phyloP scores from a whole-genome alignment of 2,888 invertebrate species.

The Fragum whitleyi region DNA sequence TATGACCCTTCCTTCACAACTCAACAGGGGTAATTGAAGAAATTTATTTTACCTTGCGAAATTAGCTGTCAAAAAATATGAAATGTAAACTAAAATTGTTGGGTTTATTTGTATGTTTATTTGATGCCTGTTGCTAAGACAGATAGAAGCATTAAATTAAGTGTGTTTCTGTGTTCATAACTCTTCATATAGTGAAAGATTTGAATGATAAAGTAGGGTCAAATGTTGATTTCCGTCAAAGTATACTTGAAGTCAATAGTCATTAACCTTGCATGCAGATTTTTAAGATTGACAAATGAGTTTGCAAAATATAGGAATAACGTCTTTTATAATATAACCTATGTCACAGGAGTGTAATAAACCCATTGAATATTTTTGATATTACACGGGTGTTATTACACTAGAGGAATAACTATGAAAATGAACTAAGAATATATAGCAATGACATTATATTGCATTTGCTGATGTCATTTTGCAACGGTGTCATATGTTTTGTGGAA shows the following conservation, averaged over 20 bases:
- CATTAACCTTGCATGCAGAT: neutral
- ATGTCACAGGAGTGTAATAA: no score
- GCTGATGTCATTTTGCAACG: no score
- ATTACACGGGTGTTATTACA: no score
- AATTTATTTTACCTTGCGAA: conserved; percentile 17
- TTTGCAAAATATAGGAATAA: neutral
- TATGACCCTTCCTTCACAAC: neutral
- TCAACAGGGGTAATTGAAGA: conserved; percentile 6
- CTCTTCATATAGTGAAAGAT: neutral
- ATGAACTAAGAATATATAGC: no score
- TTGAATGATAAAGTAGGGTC: neutral
- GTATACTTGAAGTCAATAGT: neutral
- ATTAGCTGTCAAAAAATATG: conserved; percentile 23
- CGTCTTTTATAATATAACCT: no score
- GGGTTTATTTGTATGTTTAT: conserved; percentile 11
- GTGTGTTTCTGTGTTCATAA: neutral
- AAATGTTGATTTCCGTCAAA: conserved; percentile 6
- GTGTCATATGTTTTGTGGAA: no score
- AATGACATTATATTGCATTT: no score
- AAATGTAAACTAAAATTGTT: conserved; percentile 17
- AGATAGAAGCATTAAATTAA: neutral
- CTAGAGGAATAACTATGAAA: no score
- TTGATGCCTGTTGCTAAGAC: neutral
- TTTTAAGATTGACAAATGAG: conserved; percentile 6
- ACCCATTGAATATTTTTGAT: no score